Base-by-base conservation (phyloP, 2,888 invertebrate genomes). In the Stenichneumon culpator region DNA sequence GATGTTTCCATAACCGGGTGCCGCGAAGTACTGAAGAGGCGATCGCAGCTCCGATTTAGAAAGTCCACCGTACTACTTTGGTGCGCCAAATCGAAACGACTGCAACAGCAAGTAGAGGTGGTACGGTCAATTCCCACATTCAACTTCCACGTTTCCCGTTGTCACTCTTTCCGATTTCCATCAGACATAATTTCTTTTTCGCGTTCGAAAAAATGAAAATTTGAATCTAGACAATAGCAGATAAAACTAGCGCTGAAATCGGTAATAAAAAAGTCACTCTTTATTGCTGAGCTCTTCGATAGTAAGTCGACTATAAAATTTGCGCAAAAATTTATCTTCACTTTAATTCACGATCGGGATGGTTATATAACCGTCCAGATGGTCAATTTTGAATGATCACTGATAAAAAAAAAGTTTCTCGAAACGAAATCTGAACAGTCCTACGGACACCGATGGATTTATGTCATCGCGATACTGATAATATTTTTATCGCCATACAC, bases 51-150 rank as follows among this genome's bases (percentile, higher is more conserved):
- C 25, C 14, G 36, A 36, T 77, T 69, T 81, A 86, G 84, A 86
- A 84, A 86, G 86, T 82, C 67, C 39, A 25, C 7, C 32, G 28
- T 28, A 32, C 63, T 16, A 63, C 63, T 70, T 69, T 19, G 11
- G 39, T 22, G 44, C 19, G 7, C 47, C 25, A 11, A 39, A 25
- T 52, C 44, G 39, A n/a, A 65, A 47, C 16, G 54, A 25, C 84
- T 84, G 82, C 16, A 84, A 84, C 82, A 82, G 57, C 25, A 60
- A 82, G 57, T 57, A 54, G 19, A 80, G 65, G 54, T 22, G 39
- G 54, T 16, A 73, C 2, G 7, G 36, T 70, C 14, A 79, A 52
- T 39, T 11, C 14, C 7, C 16, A 25, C 63, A 6, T 16, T 6
- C 16, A 28, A n/a, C 63, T 32, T 28, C 6, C 32, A 32, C 32